phyloP scores from a whole-genome alignment of 2,797 vertebrate genomes.

The Cryptoprocta ferox region DNA sequence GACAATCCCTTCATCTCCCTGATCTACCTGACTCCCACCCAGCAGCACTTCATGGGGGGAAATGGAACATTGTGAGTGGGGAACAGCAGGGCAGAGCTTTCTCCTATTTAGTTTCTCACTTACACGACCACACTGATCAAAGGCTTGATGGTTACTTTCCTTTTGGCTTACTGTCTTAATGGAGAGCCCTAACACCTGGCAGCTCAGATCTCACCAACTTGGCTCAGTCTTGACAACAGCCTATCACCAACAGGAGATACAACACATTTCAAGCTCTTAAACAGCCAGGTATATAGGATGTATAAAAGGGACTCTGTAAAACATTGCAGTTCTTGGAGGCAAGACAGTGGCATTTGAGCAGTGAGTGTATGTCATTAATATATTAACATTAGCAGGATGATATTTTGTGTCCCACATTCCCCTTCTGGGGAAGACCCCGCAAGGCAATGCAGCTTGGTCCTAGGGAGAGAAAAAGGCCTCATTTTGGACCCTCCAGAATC shows the following conservation, averaged over 20 bases:
- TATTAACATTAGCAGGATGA: background rate
- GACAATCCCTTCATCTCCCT: background rate
- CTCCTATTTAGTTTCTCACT: background rate
- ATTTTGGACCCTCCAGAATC: background rate
- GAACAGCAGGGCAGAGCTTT: background rate
- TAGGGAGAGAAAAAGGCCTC: background rate
- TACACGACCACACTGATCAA: background rate
- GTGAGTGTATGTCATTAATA: background rate
- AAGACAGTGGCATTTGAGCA: background rate
- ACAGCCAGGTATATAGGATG: background rate
- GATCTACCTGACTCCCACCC: background rate
- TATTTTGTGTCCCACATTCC: background rate
- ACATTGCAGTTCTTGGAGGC: background rate
- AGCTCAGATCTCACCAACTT: background rate
- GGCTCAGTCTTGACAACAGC: background rate
- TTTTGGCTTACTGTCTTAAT: background rate
- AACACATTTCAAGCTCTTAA: background rate
- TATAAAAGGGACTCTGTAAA: background rate
- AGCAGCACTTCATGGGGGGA: background rate
- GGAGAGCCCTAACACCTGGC: too few relatives aligned
- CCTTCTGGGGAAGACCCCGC: background rate
- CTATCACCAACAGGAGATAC: background rate
- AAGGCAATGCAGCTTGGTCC: background rate
- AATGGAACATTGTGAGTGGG: background rate
- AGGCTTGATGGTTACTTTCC: background rate